phyloP scores from a whole-genome alignment of 2,797 vertebrate species.

The Sebastes ruberrimus region DNA sequence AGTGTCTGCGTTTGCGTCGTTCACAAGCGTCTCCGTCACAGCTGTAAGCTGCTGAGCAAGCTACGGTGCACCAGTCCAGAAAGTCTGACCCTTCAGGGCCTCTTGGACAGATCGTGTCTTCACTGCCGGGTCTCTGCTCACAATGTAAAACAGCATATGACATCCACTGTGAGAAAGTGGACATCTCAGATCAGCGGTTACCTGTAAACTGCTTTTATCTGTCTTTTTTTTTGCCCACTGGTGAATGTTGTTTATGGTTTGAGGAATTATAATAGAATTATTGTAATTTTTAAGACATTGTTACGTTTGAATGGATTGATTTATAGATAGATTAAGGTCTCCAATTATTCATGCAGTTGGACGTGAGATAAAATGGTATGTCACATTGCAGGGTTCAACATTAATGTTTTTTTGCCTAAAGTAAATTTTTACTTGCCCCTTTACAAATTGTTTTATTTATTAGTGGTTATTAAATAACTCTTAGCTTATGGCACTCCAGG shows the following conservation, averaged over 20 bases:
- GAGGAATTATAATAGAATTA: background rate
- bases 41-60: constrained; percentile 6
- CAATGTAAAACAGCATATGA: background rate
- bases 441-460: too few species aligned
- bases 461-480: too few species aligned
- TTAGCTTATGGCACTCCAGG: too few species aligned
- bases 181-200: background rate
- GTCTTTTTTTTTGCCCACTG: background rate
- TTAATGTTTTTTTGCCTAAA: background rate
- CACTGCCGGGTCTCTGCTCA: background rate
- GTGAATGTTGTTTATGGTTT: background rate
- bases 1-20: constrained; percentile 52
- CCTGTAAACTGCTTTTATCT: background rate
- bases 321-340: background rate
- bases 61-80: background rate
- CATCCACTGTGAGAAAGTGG: background rate
- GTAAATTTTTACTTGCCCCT: too few species aligned
- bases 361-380: background rate
- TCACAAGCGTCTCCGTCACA: constrained; percentile 23
- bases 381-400: background rate
- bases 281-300: background rate
- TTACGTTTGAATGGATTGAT: background rate
- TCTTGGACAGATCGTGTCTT: background rate
- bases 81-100: background rate
- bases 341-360: background rate